Evolutionary conservation across 2,888 invertebrate species (phyloP).

Genomic region (Autographa pulchrina): DNA sequence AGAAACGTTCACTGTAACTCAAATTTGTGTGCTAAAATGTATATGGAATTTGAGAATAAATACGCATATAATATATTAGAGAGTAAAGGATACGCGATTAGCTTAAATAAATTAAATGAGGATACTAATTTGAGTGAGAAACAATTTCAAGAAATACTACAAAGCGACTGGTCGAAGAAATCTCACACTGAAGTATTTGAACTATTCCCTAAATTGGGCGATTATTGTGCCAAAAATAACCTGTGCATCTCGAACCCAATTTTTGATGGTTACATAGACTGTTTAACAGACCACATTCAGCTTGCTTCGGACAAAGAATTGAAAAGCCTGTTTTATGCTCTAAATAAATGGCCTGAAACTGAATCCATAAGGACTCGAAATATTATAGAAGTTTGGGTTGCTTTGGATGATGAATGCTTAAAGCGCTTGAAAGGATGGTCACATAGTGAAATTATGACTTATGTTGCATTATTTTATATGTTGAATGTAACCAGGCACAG

Average conservation of each 20-base stretch:
- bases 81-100: constrained; percentile 74
- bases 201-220: constrained; percentile 73
- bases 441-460: constrained; percentile 87
- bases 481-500: constrained; percentile 87
- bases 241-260: constrained; percentile 76
- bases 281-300: constrained; percentile 86
- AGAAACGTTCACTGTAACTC: constrained; percentile 66
- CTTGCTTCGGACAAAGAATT: constrained; percentile 90
- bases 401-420: constrained; percentile 91
- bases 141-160: constrained; percentile 66
- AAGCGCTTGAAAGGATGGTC: constrained; percentile 84
- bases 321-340: constrained; percentile 82
- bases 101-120: constrained; percentile 53
- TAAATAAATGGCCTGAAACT: constrained; percentile 88
- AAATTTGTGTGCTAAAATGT: constrained; percentile 72
- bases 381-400: constrained; percentile 91
- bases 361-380: constrained; percentile 88
- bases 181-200: constrained; percentile 70
- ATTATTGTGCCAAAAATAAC: constrained; percentile 73
- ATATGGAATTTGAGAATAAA: constrained; percentile 80
- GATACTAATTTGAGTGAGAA: constrained; percentile 56
- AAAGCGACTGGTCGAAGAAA: constrained; percentile 72
- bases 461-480: constrained; percentile 91
- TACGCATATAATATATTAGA: constrained; percentile 81
- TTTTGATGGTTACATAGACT: constrained; percentile 81